These are phyloP conservation scores for Brienomyrus longianalis DNA, from an alignment of 2,113 vertebrate species.

Conservation along the genomic window DNA sequence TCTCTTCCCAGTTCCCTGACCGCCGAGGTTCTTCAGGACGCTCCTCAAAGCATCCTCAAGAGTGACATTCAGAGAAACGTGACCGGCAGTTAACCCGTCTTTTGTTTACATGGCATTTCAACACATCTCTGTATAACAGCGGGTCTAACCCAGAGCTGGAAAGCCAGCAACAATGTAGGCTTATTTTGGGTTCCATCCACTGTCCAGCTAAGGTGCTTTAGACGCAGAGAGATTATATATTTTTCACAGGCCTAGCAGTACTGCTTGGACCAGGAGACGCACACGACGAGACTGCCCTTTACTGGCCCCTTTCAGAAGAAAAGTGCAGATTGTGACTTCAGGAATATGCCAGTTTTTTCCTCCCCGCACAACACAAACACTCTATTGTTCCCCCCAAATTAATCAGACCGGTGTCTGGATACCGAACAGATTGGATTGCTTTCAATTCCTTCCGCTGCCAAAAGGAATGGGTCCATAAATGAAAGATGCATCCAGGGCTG, in stretches of 20 bases:
- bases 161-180: background rate
- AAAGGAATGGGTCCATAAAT: conserved; percentile 1
- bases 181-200: background rate
- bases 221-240: background rate
- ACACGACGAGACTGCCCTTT: background rate
- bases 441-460: conserved; percentile 18
- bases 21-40: background rate
- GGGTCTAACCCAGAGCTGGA: background rate
- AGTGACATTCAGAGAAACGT: background rate
- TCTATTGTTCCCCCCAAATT: conserved; percentile 16
- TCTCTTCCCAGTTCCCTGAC: background rate
- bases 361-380: background rate
- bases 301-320: background rate
- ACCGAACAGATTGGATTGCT: conserved; percentile 11
- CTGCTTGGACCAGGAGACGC: background rate
- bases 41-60: background rate
- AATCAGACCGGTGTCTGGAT: conserved; percentile 9
- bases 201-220: background rate
- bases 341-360: background rate
- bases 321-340: background rate
- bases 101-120: background rate
- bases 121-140: background rate
- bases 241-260: background rate
- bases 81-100: background rate
- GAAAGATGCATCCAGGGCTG: conserved; percentile 1